Percentiles rank a stretch among this genome's conserved stretches.
Conservation (phyloP, 2,113 vertebrate species). For the Sorex araneus region DNA sequence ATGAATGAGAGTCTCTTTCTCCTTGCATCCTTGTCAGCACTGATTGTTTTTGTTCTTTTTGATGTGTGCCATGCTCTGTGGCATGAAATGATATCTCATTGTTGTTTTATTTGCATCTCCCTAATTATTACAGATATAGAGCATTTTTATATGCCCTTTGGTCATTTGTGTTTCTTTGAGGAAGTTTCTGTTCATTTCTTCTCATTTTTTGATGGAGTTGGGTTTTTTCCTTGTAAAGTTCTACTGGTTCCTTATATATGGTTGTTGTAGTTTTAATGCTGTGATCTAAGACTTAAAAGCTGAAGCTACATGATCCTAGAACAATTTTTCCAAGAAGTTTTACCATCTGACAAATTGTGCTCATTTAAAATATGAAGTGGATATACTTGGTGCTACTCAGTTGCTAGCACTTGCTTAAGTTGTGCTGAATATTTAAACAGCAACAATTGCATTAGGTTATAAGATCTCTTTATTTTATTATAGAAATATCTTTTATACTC, state of each 20-base stretch:
- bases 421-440: background rate
- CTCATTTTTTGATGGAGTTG: background rate
- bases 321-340: background rate
- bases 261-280: background rate
- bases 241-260: background rate
- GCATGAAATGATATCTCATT: no score
- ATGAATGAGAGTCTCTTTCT: no score
- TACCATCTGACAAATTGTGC: background rate
- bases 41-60: no score
- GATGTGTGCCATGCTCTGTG: no score
- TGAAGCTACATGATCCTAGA: background rate
- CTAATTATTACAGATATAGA: no score
- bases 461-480: conserved; percentile 9
- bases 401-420: background rate
- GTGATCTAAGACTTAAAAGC: background rate
- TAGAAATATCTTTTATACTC: conserved; percentile 1
- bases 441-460: conserved; percentile 22
- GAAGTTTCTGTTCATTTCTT: no score
- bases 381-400: background rate
- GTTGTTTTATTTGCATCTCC: no score
- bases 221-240: background rate
- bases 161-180: no score
- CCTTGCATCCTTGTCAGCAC: no score
- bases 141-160: no score
- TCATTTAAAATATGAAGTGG: conserved; percentile 39